Evolutionary conservation across 2,888 invertebrate species (phyloP).

Genomic region (Zonitis immaculata): DNA sequence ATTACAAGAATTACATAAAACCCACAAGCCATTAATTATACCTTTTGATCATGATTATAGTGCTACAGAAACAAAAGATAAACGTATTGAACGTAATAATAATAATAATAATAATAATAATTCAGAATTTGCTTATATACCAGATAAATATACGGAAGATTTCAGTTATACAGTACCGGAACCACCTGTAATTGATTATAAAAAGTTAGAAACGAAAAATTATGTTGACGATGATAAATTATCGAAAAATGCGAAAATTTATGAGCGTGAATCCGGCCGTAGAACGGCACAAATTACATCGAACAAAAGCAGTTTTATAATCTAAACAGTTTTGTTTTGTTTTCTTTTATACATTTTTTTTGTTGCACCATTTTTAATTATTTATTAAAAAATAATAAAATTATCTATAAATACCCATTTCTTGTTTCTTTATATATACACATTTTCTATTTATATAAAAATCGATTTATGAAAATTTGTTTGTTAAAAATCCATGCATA

Average conservation of each 20-base stretch:
- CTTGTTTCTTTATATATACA: no score
- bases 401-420: no score
- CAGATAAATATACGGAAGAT: slow-evolving; percentile 32
- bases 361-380: neutral
- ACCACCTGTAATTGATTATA: slow-evolving; percentile 23
- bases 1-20: slow-evolving; percentile 35
- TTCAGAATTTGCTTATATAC: slow-evolving; percentile 25
- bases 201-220: slow-evolving; percentile 28
- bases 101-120: slow-evolving; percentile 8
- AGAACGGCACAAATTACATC: slow-evolving; percentile 18
- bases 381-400: neutral
- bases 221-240: slow-evolving; percentile 34
- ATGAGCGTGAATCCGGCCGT: slow-evolving; percentile 28
- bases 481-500: slow-evolving; percentile 68
- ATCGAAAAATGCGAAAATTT: slow-evolving; percentile 36
- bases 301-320: neutral
- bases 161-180: slow-evolving; percentile 27
- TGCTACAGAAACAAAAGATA: slow-evolving; percentile 32
- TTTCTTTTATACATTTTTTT: no score
- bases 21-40: slow-evolving; percentile 38
- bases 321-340: no score
- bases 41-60: slow-evolving; percentile 42
- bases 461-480: slow-evolving; percentile 43
- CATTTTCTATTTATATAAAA: neutral
- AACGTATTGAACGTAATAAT: slow-evolving; percentile 9